Conservation (phyloP, 2,888 invertebrate genomes). For the Melinaea menophilus region DNA sequence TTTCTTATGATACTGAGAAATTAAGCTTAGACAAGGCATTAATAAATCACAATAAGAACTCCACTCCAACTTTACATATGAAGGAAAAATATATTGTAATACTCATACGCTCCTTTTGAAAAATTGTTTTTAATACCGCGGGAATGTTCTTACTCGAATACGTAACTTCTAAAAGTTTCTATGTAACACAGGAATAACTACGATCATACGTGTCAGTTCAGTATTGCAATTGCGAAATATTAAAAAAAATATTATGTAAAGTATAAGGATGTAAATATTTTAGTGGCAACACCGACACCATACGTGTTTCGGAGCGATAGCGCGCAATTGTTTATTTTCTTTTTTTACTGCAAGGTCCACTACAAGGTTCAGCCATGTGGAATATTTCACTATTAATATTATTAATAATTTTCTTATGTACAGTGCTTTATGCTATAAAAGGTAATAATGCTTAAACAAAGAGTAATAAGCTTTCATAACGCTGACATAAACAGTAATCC, state of each 20-base stretch:
- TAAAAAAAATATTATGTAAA: background rate
- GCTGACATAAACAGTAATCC: constrained; percentile 24
- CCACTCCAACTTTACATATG: background rate
- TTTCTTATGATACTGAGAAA: background rate
- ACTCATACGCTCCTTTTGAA: no score
- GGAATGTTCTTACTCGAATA: no score
- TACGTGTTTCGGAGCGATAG: constrained; percentile 24
- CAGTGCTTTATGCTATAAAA: no score
- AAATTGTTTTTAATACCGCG: no score
- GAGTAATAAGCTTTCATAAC: constrained; percentile 17
- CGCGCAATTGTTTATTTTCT: constrained; percentile 17
- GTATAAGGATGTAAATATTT: constrained; percentile 24
- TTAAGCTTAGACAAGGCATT: constrained; percentile 7
- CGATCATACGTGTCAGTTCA: background rate
- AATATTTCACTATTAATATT: no score
- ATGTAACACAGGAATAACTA: no score
- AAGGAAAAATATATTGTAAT: background rate
- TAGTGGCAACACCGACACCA: constrained; percentile 25
- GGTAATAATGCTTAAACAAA: background rate
- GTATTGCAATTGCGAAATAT: background rate
- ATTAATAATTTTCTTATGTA: no score
- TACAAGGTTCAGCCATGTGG: constrained; percentile 8
- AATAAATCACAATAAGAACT: background rate
- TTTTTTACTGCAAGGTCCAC: constrained; percentile 17
- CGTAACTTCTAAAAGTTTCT: no score